Evolutionary conservation across 2,797 vertebrate species (phyloP).

Genomic region (Bufotes viridis): DNA sequence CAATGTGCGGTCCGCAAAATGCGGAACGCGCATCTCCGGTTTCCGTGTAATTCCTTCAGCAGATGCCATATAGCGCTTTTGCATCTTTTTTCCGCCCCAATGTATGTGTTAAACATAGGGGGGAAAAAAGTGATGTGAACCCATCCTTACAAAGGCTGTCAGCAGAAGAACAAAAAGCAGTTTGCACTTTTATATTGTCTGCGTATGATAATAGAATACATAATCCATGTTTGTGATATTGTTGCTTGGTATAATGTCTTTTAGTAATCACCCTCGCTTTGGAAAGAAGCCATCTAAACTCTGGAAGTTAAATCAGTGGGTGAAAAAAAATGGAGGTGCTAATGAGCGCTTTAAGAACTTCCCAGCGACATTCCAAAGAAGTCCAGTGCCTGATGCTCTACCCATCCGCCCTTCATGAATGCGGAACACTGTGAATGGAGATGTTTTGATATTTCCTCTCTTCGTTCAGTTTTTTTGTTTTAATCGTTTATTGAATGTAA

Average conservation of each 20-base stretch:
- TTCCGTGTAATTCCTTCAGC: too few species aligned
- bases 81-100: too few species aligned
- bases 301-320: conserved; percentile 73
- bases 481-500: background rate
- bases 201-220: background rate
- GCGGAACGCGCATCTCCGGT: too few species aligned
- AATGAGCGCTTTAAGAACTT: conserved; percentile 72
- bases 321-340: conserved; percentile 58
- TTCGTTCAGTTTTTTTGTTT: background rate
- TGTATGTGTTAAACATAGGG: too few species aligned
- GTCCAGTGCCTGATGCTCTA: conserved; percentile 50
- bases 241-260: conserved; percentile 13
- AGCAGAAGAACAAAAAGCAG: too few species aligned
- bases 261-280: conserved; percentile 75
- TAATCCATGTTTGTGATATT: background rate
- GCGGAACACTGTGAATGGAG: background rate
- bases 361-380: conserved; percentile 70
- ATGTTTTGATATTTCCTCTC: background rate
- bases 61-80: too few species aligned
- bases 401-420: conserved; percentile 1
- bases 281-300: conserved; percentile 63
- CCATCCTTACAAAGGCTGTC: too few species aligned
- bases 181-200: too few species aligned
- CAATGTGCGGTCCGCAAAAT: too few species aligned
- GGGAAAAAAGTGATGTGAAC: too few species aligned